Percentiles rank a stretch among this genome's conserved stretches.
These are phyloP conservation scores for Solea solea DNA, from an alignment of 2,113 vertebrate species.

Conservation along the genomic window DNA sequence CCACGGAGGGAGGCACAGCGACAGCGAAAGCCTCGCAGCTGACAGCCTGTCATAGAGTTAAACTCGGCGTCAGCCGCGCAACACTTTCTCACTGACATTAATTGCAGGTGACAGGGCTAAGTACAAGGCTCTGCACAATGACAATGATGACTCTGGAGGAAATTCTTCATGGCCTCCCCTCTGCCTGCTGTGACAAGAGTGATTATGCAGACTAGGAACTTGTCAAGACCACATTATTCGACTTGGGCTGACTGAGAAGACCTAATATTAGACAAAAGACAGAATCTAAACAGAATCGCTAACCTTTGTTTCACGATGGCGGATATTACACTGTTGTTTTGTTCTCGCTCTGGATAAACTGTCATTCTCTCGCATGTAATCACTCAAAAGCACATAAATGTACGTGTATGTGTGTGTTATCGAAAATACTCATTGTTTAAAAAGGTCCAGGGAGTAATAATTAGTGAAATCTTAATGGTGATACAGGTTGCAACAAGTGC, in stretches of 20 bases:
- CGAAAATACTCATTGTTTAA: too few species aligned
- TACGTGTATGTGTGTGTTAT: too few species aligned
- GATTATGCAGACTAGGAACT: slow-evolving; percentile 67
- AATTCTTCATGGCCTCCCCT: slow-evolving; percentile 69
- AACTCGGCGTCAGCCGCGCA: slow-evolving; percentile 62
- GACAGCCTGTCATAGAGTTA: slow-evolving; percentile 70
- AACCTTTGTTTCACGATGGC: neutral
- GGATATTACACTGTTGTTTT: neutral
- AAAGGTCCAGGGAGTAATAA: too few species aligned
- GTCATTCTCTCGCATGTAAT: neutral
- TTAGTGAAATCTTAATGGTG: too few species aligned
- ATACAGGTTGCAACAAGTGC: too few species aligned
- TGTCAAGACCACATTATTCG: slow-evolving; percentile 46
- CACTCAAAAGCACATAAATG: too few species aligned
- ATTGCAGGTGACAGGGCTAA: slow-evolving; percentile 82
- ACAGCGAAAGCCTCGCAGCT: slow-evolving; percentile 40
- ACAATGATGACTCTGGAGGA: slow-evolving; percentile 74
- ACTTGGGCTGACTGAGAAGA: slow-evolving; percentile 22
- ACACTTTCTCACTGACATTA: slow-evolving; percentile 70
- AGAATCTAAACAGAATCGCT: slow-evolving; percentile 1
- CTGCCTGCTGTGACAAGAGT: slow-evolving; percentile 66
- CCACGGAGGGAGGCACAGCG: slow-evolving; percentile 30
- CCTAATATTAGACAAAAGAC: slow-evolving; percentile 18
- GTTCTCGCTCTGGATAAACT: neutral
- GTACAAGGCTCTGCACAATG: slow-evolving; percentile 70